Conservation (phyloP, 1,140 invertebrate genomes). For the Meloidogyne floridensis region DNA sequence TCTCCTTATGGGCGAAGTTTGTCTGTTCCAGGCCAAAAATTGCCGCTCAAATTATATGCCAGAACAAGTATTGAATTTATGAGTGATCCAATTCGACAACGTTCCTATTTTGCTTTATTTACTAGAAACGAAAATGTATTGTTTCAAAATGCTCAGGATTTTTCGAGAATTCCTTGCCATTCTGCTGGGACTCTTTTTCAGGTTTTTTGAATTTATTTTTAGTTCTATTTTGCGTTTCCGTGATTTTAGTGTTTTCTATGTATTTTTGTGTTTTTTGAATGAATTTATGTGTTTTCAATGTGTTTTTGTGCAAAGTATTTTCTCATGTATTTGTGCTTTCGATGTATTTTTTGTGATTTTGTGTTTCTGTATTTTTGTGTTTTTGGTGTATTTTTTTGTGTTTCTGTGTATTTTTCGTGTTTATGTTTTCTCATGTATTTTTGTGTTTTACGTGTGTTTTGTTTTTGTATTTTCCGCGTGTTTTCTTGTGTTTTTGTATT, state of each 20-base stretch:
- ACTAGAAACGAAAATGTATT: neutral
- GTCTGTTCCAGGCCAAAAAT: slow-evolving; percentile 27
- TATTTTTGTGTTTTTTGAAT: too few species aligned
- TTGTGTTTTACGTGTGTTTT: too few species aligned
- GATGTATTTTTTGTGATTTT: too few species aligned
- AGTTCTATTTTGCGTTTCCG: too few species aligned
- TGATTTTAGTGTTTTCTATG: too few species aligned
- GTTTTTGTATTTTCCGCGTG: neutral
- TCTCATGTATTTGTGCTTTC: too few species aligned
- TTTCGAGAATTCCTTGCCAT: slow-evolving; percentile 9
- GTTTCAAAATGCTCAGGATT: slow-evolving; percentile 19
- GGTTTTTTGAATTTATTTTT: neutral
- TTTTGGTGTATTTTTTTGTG: too few species aligned
- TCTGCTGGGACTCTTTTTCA: slow-evolving; percentile 24
- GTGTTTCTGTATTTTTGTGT: too few species aligned
- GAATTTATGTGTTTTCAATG: too few species aligned
- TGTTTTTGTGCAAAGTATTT: too few species aligned
- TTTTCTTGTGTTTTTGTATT: neutral
- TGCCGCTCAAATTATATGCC: slow-evolving; percentile 14
- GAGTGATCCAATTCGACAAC: slow-evolving; percentile 14
- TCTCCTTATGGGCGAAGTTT: slow-evolving; percentile 19
- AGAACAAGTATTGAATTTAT: slow-evolving; percentile 9
- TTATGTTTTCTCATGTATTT: too few species aligned
- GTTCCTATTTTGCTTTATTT: slow-evolving; percentile 16
- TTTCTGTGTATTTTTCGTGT: neutral